Base-by-base conservation (phyloP, 2,797 vertebrate genomes). In the Sebastes diaconus region DNA sequence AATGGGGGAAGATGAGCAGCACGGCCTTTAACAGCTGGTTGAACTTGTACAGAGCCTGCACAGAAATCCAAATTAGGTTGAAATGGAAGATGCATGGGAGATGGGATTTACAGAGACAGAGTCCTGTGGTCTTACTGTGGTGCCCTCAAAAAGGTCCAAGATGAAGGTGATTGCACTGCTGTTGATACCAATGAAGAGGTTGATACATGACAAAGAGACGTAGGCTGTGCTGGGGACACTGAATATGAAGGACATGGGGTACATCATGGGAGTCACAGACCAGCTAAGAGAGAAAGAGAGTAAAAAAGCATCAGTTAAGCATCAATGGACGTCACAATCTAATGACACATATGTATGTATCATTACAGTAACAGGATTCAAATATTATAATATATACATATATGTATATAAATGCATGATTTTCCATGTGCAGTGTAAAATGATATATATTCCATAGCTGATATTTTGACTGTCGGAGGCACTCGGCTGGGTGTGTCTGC, bases 211-310 rank as follows among this genome's bases (percentile, higher is more conserved):
- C 86, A 99, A 84, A 69, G 96, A 97, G 89, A 99, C 97, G 1
- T 99, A 99, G 65, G 98, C 98, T 13, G 97, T 99, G 95, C 98
- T 99, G 77, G 98, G 98, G 13, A 99, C 86, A 30, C 85, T 97
- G 93, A 98, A 99, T 77, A 98, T 79, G 87, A 95, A 97, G 73
- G 98, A 95, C 84, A 98, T 95, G 7, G 98, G 98, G 89, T 99
- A 99, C 97, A 99, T 99, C 97, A 99, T 97, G 60, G 98, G 98
- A 5, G 97, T 99, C 86, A 99, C 94, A 3, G 98, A 97, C 98
- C 98, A 99, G 12, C 98, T 99, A 91, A 5, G 29, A 68, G 22
- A 78, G 30, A 79, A 30, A 81, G 8, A 80, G 29, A 85, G 5
- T 78, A 5, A 32, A 68, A 69, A 27, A 7, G 0, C 1, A n/a